Evolutionary conservation across 1,140 invertebrate genomes (phyloP).

Genomic region (Caenorhabditis briggsae): DNA sequence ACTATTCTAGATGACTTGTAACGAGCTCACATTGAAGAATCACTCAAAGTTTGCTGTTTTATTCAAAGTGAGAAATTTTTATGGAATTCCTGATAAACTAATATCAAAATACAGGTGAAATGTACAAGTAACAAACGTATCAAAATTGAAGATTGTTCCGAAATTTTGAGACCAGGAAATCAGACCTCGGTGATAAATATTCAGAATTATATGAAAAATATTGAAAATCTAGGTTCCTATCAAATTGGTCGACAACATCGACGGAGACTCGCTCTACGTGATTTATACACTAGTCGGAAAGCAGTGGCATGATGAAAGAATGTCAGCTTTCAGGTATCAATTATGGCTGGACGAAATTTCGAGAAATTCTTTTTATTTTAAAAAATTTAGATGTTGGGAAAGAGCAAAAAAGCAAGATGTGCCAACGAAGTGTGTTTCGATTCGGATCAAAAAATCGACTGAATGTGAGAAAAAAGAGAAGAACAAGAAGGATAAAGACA

Average conservation of each 20-base stretch:
- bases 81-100: not conserved
- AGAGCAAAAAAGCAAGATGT: constrained; percentile 28
- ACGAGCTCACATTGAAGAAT: constrained; percentile 31
- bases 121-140: constrained; percentile 11
- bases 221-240: not conserved
- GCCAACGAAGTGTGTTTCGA: not conserved
- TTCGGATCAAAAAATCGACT: constrained; percentile 1
- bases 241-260: constrained; percentile 5
- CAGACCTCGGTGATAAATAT: not conserved
- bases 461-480: not conserved
- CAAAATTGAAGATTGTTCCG: constrained; percentile 27
- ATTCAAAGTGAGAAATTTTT: not conserved
- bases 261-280: constrained; percentile 28
- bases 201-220: not conserved
- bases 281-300: constrained; percentile 12
- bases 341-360: not conserved
- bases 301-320: constrained; percentile 27
- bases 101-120: not conserved
- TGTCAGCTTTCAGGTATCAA: not conserved
- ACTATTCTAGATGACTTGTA: not conserved
- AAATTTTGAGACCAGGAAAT: constrained; percentile 28
- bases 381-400: constrained; percentile 29
- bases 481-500: constrained; percentile 13
- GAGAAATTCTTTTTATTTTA: not conserved
- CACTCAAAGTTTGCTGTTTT: constrained; percentile 8